Evolutionary conservation across 2,888 invertebrate species (phyloP).

Genomic region (Iselma pallidipennis): DNA sequence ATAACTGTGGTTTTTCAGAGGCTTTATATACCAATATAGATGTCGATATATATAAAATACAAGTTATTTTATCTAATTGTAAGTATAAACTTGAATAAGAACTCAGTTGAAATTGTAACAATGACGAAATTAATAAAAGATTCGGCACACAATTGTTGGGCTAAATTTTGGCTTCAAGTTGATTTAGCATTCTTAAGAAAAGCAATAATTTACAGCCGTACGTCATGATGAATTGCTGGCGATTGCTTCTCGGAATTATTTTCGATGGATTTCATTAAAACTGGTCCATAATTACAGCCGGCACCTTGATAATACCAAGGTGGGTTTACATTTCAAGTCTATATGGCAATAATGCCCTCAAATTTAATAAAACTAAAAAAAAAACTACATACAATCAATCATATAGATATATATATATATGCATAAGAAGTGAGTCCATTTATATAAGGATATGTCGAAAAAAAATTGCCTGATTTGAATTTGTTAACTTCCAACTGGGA

Average conservation of each 20-base stretch:
- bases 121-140: conserved; percentile 19
- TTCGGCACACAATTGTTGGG: conserved; percentile 15
- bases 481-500: conserved; percentile 29
- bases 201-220: conserved; percentile 13
- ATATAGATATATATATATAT: too few species aligned
- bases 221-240: conserved; percentile 6
- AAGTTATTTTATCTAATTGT: too few species aligned
- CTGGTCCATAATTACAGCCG: not conserved
- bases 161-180: conserved; percentile 5
- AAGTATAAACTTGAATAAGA: not conserved
- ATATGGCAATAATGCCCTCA: too few species aligned
- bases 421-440: too few species aligned
- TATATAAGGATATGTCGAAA: too few species aligned
- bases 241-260: conserved; percentile 1
- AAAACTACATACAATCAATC: too few species aligned
- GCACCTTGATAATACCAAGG: not conserved
- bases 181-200: conserved; percentile 12
- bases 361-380: too few species aligned
- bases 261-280: conserved; percentile 3
- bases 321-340: not conserved
- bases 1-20: not conserved
- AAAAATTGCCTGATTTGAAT: conserved; percentile 36
- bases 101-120: too few species aligned
- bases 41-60: too few species aligned
- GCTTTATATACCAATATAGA: too few species aligned